A percentile compares a stretch with the other conserved stretches of the same genome.
These are phyloP conservation scores for Goniozus legneri DNA, from an alignment of 1,140 invertebrate species.

Conservation along the genomic window DNA sequence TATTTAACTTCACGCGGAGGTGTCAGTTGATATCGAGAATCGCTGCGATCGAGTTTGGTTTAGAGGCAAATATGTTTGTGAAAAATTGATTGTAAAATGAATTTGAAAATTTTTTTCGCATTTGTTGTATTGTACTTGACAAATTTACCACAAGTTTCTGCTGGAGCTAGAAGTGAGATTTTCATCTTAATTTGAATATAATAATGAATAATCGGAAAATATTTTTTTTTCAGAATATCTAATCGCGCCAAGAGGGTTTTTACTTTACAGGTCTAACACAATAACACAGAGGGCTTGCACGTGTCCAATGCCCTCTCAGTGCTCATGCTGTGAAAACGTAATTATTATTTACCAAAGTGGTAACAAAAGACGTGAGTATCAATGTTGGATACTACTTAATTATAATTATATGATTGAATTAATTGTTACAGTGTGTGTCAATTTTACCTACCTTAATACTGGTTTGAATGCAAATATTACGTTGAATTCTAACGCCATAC, in stretches of 20 bases:
- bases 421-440: constrained; percentile 36
- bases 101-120: too few species aligned
- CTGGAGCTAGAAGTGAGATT: too few species aligned
- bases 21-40: too few species aligned
- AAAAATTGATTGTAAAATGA: too few species aligned
- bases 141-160: too few species aligned
- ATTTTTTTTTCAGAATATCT: too few species aligned
- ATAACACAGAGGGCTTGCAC: constrained; percentile 24
- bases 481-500: constrained; percentile 27
- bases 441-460: constrained; percentile 33
- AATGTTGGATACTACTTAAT: background rate
- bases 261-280: constrained; percentile 19
- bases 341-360: constrained; percentile 23
- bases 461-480: constrained; percentile 30
- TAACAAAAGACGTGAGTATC: constrained; percentile 29
- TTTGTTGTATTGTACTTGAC: too few species aligned
- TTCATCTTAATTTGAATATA: too few species aligned
- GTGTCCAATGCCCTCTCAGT: constrained; percentile 19
- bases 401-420: background rate
- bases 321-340: constrained; percentile 36
- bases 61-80: too few species aligned
- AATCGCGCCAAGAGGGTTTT: constrained; percentile 11
- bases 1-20: too few species aligned
- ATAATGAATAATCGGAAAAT: too few species aligned
- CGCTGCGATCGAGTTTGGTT: too few species aligned